phyloP scores from a whole-genome alignment of 2,888 invertebrate genomes.

The Epistrophella euchroma region DNA sequence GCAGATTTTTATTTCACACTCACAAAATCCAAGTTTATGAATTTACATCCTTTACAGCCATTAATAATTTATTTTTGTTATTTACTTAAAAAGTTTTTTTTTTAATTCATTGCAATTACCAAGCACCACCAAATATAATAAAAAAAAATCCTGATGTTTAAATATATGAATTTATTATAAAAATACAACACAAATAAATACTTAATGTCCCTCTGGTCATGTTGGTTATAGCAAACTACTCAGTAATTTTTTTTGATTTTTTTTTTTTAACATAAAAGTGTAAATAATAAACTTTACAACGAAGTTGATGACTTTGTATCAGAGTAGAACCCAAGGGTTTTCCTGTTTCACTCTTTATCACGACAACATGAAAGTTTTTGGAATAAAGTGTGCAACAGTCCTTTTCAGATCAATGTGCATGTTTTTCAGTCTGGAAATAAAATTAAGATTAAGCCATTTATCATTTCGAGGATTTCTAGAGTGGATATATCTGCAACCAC shows the following conservation, averaged over 20 bases:
- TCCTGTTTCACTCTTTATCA: conserved; percentile 6
- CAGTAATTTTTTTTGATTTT: conserved; percentile 13
- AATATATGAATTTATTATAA: conserved; percentile 19
- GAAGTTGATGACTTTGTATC: conserved; percentile 8
- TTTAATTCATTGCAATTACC: not conserved
- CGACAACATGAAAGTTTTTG: not conserved
- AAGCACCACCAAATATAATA: not conserved
- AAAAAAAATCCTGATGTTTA: conserved; percentile 1
- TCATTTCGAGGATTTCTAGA: conserved; percentile 20
- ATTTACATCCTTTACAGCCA: not conserved
- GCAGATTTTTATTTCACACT: not conserved
- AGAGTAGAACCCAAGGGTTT: conserved; percentile 8
- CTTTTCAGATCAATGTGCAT: not conserved
- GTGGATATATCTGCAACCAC: conserved; percentile 14
- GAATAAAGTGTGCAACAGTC: not conserved
- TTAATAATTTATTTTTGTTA: conserved; percentile 15
- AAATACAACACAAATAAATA: conserved; percentile 15
- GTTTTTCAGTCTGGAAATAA: not conserved
- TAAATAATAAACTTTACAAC: not conserved
- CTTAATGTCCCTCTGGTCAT: conserved; percentile 4
- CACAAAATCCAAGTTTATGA: not conserved
- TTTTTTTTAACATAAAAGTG: not conserved
- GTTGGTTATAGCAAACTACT: not conserved
- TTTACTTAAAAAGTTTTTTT: not conserved
- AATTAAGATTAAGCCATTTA: conserved; percentile 1